phyloP scores from a whole-genome alignment of 2,113 vertebrate species.

The Odocoileus hemionus region DNA sequence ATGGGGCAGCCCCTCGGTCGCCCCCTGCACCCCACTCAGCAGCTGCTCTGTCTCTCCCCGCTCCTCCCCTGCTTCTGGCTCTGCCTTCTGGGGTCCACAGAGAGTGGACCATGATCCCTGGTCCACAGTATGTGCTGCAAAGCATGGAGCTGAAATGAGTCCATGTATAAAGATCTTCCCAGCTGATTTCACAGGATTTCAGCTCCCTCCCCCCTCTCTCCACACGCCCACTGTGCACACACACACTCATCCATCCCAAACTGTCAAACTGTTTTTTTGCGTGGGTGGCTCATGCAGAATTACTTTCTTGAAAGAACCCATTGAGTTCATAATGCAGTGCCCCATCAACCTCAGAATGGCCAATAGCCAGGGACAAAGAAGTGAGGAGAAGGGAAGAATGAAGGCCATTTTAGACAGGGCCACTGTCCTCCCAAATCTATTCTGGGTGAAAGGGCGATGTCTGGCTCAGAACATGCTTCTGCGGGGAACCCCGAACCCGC shows the following conservation, averaged over 20 bases:
- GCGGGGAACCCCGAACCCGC: not conserved
- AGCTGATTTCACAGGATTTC: not conserved
- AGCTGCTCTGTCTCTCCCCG: not conserved
- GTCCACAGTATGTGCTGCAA: not conserved
- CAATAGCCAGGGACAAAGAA: not conserved
- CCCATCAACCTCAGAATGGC: not conserved
- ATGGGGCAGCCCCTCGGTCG: accelerated
- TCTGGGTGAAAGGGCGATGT: not conserved
- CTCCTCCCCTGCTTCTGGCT: not conserved
- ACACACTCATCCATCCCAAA: not conserved
- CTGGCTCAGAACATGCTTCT: not conserved
- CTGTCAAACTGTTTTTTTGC: not conserved
- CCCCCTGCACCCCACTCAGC: not conserved
- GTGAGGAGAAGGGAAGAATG: not conserved
- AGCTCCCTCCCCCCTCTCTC: not conserved
- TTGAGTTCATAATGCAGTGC: not conserved
- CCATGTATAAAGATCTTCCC: not conserved
- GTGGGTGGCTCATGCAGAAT: not conserved
- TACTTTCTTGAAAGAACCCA: constrained; percentile 20
- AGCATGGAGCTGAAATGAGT: not conserved
- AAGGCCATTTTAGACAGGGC: not conserved
- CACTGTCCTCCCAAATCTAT: not conserved
- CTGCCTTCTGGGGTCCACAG: not conserved
- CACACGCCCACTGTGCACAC: accelerated
- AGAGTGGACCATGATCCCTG: not conserved